Conservation (phyloP, 2,888 invertebrate genomes). For the Idaea aversata region DNA sequence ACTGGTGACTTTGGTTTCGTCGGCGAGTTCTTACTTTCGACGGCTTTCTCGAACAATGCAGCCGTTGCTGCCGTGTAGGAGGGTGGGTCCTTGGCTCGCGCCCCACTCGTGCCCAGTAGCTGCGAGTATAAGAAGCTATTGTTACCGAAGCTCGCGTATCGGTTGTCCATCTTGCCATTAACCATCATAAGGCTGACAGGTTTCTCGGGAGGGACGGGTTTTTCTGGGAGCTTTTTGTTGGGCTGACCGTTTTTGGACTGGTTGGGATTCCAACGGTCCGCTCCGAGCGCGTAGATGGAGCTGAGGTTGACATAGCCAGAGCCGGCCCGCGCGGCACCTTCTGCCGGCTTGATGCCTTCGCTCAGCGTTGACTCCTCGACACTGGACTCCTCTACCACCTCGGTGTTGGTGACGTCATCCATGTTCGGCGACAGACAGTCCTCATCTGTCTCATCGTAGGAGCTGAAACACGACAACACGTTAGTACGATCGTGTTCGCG, state of each 20-base stretch:
- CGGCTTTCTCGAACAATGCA: conserved; percentile 52
- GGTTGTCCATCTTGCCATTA: conserved; percentile 69
- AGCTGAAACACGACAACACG: conserved; percentile 72
- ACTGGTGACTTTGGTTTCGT: conserved; percentile 51
- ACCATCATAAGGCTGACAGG: conserved; percentile 75
- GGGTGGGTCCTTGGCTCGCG: conserved; percentile 65
- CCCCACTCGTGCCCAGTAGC: conserved; percentile 53
- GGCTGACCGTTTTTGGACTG: conserved; percentile 45
- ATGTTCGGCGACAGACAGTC: conserved; percentile 85
- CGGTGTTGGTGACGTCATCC: conserved; percentile 80
- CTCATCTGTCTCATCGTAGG: conserved; percentile 85
- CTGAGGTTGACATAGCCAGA: conserved; percentile 69
- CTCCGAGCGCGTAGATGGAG: conserved; percentile 70
- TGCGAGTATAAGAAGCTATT: conserved; percentile 75
- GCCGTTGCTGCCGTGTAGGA: conserved; percentile 66
- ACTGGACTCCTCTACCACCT: conserved; percentile 70
- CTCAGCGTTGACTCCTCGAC: conserved; percentile 69
- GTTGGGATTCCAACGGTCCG: conserved; percentile 50
- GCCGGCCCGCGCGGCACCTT: conserved; percentile 32
- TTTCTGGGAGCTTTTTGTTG: conserved; percentile 61
- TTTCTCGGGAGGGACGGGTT: conserved; percentile 73
- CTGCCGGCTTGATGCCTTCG: conserved; percentile 46
- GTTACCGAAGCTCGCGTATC: conserved; percentile 65
- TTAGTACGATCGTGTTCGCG: background rate
- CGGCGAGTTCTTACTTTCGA: conserved; percentile 47